Evolutionary conservation across 1,140 invertebrate genomes (phyloP).

Genomic region (Monomorium pharaonis): DNA sequence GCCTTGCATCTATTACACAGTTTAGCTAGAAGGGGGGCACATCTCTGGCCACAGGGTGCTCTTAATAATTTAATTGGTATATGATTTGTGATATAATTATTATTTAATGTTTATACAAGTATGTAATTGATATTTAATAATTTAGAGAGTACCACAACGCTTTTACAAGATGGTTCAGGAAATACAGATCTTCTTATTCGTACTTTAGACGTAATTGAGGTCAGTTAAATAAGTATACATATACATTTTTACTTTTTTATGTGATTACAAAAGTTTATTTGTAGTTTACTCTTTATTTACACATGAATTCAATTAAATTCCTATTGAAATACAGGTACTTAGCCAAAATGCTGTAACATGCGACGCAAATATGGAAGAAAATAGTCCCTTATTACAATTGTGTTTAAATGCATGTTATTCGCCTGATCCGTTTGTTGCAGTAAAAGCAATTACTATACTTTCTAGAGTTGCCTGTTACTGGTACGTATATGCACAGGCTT

Average conservation of each 20-base stretch:
- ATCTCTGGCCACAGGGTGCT: slow-evolving; percentile 92
- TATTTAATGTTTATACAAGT: background rate
- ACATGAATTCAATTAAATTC: background rate
- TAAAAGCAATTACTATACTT: slow-evolving; percentile 89
- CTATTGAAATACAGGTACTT: slow-evolving; percentile 75
- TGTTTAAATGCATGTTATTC: slow-evolving; percentile 87
- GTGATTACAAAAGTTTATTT: background rate
- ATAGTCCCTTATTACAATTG: slow-evolving; percentile 78
- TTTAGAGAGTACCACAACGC: slow-evolving; percentile 80
- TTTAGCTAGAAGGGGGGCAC: slow-evolving; percentile 91
- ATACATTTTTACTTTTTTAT: too few species aligned
- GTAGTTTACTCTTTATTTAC: background rate
- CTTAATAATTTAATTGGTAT: slow-evolving; percentile 87
- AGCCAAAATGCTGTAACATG: slow-evolving; percentile 83
- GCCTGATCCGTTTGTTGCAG: slow-evolving; percentile 87
- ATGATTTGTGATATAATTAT: slow-evolving; percentile 45
- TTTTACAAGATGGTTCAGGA: slow-evolving; percentile 80
- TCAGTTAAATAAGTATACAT: slow-evolving; percentile 51
- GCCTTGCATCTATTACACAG: slow-evolving; percentile 91
- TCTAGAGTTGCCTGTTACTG: slow-evolving; percentile 89
- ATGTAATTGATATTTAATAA: slow-evolving; percentile 49
- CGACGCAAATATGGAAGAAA: slow-evolving; percentile 83
- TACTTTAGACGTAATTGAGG: slow-evolving; percentile 84
- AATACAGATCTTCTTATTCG: slow-evolving; percentile 81
- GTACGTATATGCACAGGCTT: slow-evolving; percentile 74